Evolutionary conservation across 2,113 vertebrate species (phyloP), one percentile per base, ranked within the genome.

Genomic region (Mormoops blainvillei): DNA sequence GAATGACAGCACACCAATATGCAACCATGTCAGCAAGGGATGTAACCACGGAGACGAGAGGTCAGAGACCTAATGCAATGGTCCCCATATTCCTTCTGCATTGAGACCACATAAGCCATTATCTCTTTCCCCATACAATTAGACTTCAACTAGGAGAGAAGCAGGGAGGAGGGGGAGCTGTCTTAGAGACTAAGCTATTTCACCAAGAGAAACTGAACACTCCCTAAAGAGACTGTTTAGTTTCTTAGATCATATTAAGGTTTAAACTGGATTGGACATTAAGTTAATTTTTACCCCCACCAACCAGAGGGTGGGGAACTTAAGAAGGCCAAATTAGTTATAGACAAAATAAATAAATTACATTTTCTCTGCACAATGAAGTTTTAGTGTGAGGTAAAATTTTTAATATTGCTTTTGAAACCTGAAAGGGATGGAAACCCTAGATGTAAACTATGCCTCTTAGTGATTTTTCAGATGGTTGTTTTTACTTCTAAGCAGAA

Each of bases 321-420:
- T 19, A 78, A 74, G 41, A 67, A 74, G 41, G 19, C 19, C 31
- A 94, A 45, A 76, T 86, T 68, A 52, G 16, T 68, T 81, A 45
- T 76, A 88, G 19, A 80, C 45, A 43, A 89, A 89, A 77, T 54
- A 95, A 80, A 68, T 71, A 65, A 52, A 41, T 92, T 81, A 22
- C 26, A 91, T 81, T 92, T 92, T 94, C 65, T 74, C 50, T 63
- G 19, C 12, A 78, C 12, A 45, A 67, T 81, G 16, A 80, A 73
- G 33, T 89, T 94, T 71, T 80, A 41, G 45, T 67, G 41, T 20
- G 12, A 78, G 36, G 26, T 63, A 71, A 77, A 81, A 48, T n/a
- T 95, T 78, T 77, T 38, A 85, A 85, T 36, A 90, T 82, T 82
- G 14, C 45, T 58, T 88, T 81, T 89, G 33, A 86, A 88, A 95